phyloP scores from a whole-genome alignment of 2,113 vertebrate genomes.

The Rhadina sibilatrix region DNA sequence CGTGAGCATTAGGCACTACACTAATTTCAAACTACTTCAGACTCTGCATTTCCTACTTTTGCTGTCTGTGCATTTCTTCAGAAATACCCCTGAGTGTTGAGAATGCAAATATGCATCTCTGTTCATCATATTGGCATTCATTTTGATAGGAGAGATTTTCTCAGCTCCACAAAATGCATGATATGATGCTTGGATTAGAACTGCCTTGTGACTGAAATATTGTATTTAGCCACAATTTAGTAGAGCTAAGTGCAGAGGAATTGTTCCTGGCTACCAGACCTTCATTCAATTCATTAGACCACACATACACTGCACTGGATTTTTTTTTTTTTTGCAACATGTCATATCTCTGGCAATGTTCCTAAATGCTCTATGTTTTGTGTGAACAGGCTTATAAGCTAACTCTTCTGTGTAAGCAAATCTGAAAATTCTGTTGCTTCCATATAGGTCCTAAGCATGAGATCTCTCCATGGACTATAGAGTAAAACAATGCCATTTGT shows the following conservation, averaged over 20 bases:
- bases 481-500: slow-evolving; percentile 24
- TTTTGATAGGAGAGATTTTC: background rate
- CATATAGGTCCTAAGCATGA: background rate
- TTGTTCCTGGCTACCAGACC: slow-evolving; percentile 5
- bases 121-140: background rate
- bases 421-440: slow-evolving; percentile 27
- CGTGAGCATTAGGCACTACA: background rate
- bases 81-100: background rate
- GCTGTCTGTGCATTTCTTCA: background rate
- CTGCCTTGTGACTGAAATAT: background rate
- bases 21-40: background rate
- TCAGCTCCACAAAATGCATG: background rate
- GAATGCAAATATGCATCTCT: background rate
- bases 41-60: background rate
- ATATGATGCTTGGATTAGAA: background rate
- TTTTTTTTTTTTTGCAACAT: background rate
- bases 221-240: background rate
- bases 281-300: slow-evolving; percentile 6
- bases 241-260: background rate
- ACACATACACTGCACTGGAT: background rate
- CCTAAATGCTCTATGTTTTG: background rate
- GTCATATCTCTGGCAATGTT: slow-evolving; percentile 27
- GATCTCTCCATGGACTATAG: background rate
- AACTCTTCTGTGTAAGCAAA: background rate
- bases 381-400: background rate